Base-by-base conservation (phyloP, 2,888 invertebrate genomes). In the Icerya purchasi region DNA sequence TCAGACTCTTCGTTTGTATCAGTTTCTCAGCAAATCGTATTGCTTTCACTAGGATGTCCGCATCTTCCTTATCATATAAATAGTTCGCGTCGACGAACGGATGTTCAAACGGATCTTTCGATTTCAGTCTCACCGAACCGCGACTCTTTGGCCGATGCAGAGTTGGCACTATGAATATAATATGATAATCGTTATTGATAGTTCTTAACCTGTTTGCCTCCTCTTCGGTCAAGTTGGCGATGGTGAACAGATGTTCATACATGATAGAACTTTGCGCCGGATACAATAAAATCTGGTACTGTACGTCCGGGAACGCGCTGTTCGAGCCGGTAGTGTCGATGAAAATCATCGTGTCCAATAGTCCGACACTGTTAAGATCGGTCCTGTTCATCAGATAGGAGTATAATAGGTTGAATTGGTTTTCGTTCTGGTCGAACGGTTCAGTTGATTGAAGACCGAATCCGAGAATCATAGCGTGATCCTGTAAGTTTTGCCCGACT, bases 401-500 rank as follows among this genome's bases (percentile, higher is more conserved):
- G 53, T 58, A 53, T 1, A 58, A 8, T 14, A 36, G 18, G 18
- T 55, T 50, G 5, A 24, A 14, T n/a, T 2, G 5, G 5, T 8
- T 36, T 36, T 36, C 14, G 3, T 18, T 22, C 3, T 3, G 21
- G 3, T 50, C 3, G 23, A 24, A 2, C 49, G 18, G 21, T 36
- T 14, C 8, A 75, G 66, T 14, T 5, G 14, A 5, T 5, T 14
- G 5, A 14, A 36, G 5, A 8, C 5, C 8, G 36, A 36, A 36
- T 8, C 14, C 14, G 0, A 90, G 90, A 0, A 88, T 73, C 0
- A 86, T 90, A n/a, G 91, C 80, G 68, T 92, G 91, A 68, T 92
- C 91, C 72, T 91, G 90, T 50, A 92, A 75, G 69, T 91, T 91
- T 62, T 83, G 76, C 0, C 92, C 92, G 0, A 92, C 91, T 65